These are phyloP conservation scores for Pseudomyrmex cubaensis DNA, from an alignment of 1,140 invertebrate genomes.

Conservation along the genomic window DNA sequence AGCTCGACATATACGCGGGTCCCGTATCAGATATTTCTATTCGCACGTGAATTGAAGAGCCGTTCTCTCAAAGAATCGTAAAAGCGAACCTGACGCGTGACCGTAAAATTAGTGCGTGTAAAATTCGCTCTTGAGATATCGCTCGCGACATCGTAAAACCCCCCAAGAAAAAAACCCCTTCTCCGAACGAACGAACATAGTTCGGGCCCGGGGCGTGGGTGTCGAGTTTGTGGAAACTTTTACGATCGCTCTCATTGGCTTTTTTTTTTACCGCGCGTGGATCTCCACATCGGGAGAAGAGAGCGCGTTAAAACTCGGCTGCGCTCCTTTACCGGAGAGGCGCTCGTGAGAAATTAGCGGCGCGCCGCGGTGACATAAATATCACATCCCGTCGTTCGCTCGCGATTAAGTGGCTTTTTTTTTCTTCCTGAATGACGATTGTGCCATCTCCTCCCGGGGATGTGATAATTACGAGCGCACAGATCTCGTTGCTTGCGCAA, in stretches of 20 bases:
- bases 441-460: no score
- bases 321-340: neutral
- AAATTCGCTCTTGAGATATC: conserved; percentile 11
- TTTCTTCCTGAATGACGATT: no score
- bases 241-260: conserved; percentile 43
- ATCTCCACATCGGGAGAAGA: neutral
- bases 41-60: conserved; percentile 10
- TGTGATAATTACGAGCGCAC: no score
- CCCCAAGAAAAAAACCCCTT: conserved; percentile 3
- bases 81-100: conserved; percentile 15
- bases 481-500: no score
- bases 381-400: no score
- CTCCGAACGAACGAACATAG: neutral
- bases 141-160: neutral
- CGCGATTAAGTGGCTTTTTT: no score
- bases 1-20: neutral
- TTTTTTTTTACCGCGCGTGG: conserved; percentile 31
- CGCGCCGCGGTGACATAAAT: no score
- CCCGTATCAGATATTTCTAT: neutral
- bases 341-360: no score
- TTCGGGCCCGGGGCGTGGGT: conserved; percentile 1
- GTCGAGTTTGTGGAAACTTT: conserved; percentile 47
- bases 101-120: conserved; percentile 15
- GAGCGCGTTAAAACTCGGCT: neutral
- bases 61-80: conserved; percentile 7